Evolutionary conservation across 2,797 vertebrate genomes (phyloP).

Genomic region (Chrosomus eos): DNA sequence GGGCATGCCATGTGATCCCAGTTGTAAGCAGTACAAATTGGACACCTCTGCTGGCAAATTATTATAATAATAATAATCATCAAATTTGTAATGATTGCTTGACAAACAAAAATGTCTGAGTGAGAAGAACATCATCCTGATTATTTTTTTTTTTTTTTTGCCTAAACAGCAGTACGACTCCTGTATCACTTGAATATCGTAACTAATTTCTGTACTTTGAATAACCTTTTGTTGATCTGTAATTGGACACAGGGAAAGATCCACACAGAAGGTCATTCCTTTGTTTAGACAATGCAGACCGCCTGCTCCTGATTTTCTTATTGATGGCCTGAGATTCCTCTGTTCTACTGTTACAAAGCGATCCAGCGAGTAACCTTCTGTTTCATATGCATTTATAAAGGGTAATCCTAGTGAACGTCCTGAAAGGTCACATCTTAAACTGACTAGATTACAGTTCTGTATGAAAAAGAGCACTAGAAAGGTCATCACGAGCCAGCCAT

Average conservation of each 20-base stretch:
- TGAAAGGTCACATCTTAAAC: constrained; percentile 63
- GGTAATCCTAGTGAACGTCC: constrained; percentile 54
- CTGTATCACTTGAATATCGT: constrained; percentile 3
- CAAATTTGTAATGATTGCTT: not conserved
- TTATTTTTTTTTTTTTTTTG: constrained; percentile 1
- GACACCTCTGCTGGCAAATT: not conserved
- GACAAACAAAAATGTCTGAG: not conserved
- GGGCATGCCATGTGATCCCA: not conserved
- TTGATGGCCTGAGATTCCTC: constrained; percentile 43
- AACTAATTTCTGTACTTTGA: constrained; percentile 28
- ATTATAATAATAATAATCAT: not conserved
- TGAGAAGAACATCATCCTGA: not conserved
- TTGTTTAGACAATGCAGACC: constrained; percentile 30
- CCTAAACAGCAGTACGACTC: not conserved
- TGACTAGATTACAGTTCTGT: constrained; percentile 56
- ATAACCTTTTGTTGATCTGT: constrained; percentile 45
- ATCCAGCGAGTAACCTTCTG: constrained; percentile 41
- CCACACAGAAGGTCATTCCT: constrained; percentile 41
- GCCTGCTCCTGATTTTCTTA: constrained; percentile 41
- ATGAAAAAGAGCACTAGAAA: constrained; percentile 61
- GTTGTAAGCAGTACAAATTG: not conserved
- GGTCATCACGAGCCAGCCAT: constrained; percentile 65
- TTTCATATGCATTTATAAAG: constrained; percentile 56
- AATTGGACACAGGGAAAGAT: constrained; percentile 38
- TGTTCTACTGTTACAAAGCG: constrained; percentile 16